Evolutionary conservation across 1,140 invertebrate species (phyloP).

Genomic region (Pseudomyrmex gracilis): DNA sequence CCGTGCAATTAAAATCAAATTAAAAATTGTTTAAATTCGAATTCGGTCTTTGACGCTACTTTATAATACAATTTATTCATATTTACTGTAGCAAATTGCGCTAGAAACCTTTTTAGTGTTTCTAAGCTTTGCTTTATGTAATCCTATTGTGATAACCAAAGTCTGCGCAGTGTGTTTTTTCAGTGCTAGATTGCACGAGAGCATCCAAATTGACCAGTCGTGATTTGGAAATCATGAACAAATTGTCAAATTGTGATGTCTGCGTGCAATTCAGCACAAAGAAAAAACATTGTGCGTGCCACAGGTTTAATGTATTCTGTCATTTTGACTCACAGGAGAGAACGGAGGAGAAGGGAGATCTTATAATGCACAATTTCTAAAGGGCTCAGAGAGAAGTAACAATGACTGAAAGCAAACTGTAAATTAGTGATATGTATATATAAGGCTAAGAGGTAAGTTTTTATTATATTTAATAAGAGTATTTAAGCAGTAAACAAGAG

Average conservation of each 20-base stretch:
- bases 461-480: not conserved
- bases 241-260: no score
- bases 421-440: conserved; percentile 30
- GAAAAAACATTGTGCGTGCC: no score
- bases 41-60: not conserved
- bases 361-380: conserved; percentile 52
- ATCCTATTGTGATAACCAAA: conserved; percentile 11
- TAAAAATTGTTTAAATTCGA: no score
- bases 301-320: not conserved
- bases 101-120: not conserved
- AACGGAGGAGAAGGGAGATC: conserved; percentile 38
- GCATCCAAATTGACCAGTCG: no score
- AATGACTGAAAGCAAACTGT: conserved; percentile 5
- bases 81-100: conserved; percentile 1
- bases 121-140: not conserved
- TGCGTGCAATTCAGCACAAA: no score
- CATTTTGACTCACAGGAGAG: conserved; percentile 18
- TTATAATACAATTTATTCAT: conserved; percentile 14
- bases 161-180: no score
- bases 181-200: no score
- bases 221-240: no score
- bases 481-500: no score
- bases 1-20: no score
- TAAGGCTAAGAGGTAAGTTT: conserved; percentile 37
- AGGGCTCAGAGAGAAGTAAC: not conserved